phyloP scores from a whole-genome alignment of 2,797 vertebrate genomes.

The Crypturellus tataupa region DNA sequence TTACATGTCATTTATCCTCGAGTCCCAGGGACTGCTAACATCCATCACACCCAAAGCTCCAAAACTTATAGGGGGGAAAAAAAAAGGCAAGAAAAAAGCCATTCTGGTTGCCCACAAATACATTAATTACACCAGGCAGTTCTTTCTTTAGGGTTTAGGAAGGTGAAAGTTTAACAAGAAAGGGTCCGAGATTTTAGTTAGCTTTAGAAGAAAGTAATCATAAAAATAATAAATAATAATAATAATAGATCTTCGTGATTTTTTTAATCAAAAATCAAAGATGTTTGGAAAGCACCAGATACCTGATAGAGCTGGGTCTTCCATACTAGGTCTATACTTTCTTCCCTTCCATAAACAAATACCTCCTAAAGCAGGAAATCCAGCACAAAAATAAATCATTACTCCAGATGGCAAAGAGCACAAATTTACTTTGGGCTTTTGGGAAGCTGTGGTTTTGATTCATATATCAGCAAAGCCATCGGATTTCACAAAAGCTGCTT shows the following conservation, averaged over 20 bases:
- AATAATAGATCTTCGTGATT: neutral
- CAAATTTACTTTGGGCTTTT: neutral
- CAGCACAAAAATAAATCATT: conserved; percentile 32
- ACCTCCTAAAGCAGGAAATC: conserved; percentile 28
- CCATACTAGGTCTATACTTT: neutral
- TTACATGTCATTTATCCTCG: neutral
- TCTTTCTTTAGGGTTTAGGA: neutral
- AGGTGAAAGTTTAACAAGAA: neutral
- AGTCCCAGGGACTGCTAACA: neutral
- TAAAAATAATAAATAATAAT: neutral
- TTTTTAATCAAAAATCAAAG: neutral
- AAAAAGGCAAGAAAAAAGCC: neutral
- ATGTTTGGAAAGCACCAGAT: neutral
- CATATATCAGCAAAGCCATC: neutral
- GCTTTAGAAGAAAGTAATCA: neutral
- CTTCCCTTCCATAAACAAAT: neutral
- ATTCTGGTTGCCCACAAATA: neutral
- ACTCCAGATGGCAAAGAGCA: neutral
- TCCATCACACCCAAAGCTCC: neutral
- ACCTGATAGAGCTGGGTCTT: neutral
- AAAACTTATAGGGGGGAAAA: neutral
- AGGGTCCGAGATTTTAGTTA: neutral
- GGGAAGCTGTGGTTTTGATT: neutral
- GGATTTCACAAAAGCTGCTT: neutral
- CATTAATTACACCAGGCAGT: neutral